phyloP scores from a whole-genome alignment of 2,113 vertebrate species.

The Scortum barcoo region DNA sequence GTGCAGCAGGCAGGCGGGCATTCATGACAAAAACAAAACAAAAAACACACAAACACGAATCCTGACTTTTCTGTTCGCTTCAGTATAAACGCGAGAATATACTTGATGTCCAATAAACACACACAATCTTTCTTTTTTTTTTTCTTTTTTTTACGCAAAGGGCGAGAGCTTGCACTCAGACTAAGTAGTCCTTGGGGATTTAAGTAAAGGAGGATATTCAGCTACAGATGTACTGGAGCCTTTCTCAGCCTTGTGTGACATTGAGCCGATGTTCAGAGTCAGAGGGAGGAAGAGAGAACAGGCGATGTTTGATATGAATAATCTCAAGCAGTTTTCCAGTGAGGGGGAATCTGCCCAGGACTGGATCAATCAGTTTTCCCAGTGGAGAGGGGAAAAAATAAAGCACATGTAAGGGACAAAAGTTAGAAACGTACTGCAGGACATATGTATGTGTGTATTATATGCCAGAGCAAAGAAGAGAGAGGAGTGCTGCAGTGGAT shows the following conservation, averaged over 20 bases:
- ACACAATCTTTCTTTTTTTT: not conserved
- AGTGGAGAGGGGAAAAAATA: not conserved
- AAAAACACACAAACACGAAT: constrained; percentile 42
- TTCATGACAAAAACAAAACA: constrained; percentile 61
- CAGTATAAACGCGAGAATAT: constrained; percentile 18
- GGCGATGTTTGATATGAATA: constrained; percentile 53
- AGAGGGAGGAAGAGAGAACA: constrained; percentile 15
- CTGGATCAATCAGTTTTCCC: constrained; percentile 45
- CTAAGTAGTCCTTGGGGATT: constrained; percentile 31
- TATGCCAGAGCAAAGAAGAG: constrained; percentile 14
- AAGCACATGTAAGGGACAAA: constrained; percentile 25
- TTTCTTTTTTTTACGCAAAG: not conserved
- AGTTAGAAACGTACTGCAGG: constrained; percentile 46
- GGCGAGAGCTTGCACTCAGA: not conserved
- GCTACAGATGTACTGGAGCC: constrained; percentile 28
- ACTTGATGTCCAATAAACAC: constrained; percentile 7
- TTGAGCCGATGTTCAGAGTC: constrained; percentile 45
- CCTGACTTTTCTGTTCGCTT: constrained; percentile 29
- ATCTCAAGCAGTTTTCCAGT: constrained; percentile 38
- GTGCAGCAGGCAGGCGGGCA: constrained; percentile 44
- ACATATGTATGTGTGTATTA: constrained; percentile 27
- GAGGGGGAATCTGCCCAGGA: constrained; percentile 47
- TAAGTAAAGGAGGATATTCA: constrained; percentile 34
- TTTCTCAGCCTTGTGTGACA: constrained; percentile 45
- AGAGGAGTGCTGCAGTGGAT: constrained; percentile 30